These are phyloP conservation scores for Poecilobothrus nobilitatus DNA, from an alignment of 2,888 invertebrate genomes.

Conservation along the genomic window DNA sequence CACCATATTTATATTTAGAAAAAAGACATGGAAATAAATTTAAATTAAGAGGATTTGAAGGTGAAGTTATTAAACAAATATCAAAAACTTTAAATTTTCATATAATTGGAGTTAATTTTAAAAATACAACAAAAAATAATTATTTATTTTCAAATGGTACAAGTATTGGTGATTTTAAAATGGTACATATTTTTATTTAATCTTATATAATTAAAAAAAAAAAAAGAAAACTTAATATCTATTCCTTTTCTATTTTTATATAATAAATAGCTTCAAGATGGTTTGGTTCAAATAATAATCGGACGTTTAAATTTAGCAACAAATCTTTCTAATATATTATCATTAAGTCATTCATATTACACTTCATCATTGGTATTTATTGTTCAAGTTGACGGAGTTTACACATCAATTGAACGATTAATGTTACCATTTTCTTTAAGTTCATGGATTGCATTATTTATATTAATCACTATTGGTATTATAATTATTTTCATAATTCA, in stretches of 20 bases:
- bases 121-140: background rate
- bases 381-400: conserved; percentile 8
- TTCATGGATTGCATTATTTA: conserved; percentile 12
- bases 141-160: conserved; percentile 14
- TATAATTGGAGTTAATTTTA: background rate
- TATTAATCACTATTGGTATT: conserved; percentile 6
- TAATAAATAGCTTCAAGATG: conserved; percentile 9
- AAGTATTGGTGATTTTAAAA: conserved; percentile 15
- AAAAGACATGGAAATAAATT: background rate
- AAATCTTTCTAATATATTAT: background rate
- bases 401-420: conserved; percentile 16
- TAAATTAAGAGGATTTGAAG: conserved; percentile 16
- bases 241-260: background rate
- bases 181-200: conserved; percentile 11
- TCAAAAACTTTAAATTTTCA: conserved; percentile 15
- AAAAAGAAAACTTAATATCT: background rate
- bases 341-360: conserved; percentile 15
- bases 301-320: conserved; percentile 13
- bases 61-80: conserved; percentile 15
- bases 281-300: conserved; percentile 13
- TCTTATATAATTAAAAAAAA: too few relatives aligned
- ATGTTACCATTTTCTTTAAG: conserved; percentile 11
- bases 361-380: conserved; percentile 15
- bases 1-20: conserved; percentile 16
- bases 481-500: background rate